Base-by-base conservation (phyloP, 64 coral and sea anemone species). In the Montipora sp. region DNA sequence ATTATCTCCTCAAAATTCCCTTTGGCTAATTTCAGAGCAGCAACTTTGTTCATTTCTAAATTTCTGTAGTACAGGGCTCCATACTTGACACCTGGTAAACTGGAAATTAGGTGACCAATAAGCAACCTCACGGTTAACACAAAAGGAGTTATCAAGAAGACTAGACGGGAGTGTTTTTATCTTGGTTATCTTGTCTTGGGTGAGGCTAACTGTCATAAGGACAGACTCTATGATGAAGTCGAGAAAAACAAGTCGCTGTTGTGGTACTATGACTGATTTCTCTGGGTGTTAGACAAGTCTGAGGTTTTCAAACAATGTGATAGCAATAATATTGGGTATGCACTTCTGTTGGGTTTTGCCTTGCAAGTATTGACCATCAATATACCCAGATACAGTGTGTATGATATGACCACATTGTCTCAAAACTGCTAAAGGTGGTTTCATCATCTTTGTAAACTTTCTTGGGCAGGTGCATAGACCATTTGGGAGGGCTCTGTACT, bases 191-290 rank as follows among this genome's bases (percentile, higher is more conserved):
- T 46, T 76, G 24, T 46, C 74, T 47, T 47, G 24, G 14, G 74
- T 76, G 24, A 76, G 27, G 44, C 74, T 76, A 76, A 76, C 44
- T 46, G 74, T 76, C 74, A 76, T 76, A 13, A 46, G 24, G 24
- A 47, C 5, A 76, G 24, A 76, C 27, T 76, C 44, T 76, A 76
- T 76, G 74, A 76, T 45, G 45, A 76, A 76, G 45, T 2, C 74
- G 51, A 76, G 74, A 76, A 76, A 76, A 76, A 48, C 74, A 46
- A 76, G 24, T 44, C 74, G 27, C 74, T 76, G 74, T 46, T 76
- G 74, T 76, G 36, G 36, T 7, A 76, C 74, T 76, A 76, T 76
- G 7, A 76, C 74, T 46, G 74, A 76, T 47, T 47, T 47, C 7
- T 75, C 72, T 21, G 72, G 72, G 24, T 75, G 72, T 75, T 21